phyloP scores from a whole-genome alignment of 92 coral and sea anemone species.

The Montipora capitata region DNA sequence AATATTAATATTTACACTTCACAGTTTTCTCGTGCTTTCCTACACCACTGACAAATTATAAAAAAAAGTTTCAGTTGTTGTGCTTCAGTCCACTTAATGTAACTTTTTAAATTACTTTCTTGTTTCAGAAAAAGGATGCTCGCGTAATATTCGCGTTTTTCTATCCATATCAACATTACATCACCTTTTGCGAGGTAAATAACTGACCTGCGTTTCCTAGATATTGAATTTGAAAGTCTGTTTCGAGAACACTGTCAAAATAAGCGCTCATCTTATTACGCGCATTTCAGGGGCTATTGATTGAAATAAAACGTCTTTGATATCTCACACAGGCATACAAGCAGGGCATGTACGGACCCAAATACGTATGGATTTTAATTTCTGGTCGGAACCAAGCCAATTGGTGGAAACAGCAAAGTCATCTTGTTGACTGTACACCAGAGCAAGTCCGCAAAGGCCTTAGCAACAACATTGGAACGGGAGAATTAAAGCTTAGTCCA shows the following conservation, averaged over 20 bases:
- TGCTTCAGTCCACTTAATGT: background rate
- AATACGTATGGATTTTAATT: constrained; percentile 82
- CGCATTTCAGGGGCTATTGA: no score
- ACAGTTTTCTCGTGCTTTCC: no score
- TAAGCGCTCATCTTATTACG: no score
- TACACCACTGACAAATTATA: no score
- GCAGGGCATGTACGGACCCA: constrained; percentile 80
- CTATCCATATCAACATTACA: constrained; percentile 74
- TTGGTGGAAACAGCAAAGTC: constrained; percentile 78
- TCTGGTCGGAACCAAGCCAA: constrained; percentile 80
- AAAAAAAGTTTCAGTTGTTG: background rate
- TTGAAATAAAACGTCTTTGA: no score
- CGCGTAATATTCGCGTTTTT: constrained; percentile 84
- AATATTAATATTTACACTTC: no score
- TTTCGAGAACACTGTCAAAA: no score
- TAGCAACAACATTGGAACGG: constrained; percentile 80
- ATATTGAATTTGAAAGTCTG: no score
- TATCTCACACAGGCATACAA: constrained; percentile 60
- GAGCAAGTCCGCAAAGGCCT: constrained; percentile 77
- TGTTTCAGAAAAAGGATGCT: constrained; percentile 76
- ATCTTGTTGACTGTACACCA: constrained; percentile 72
- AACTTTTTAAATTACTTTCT: background rate
- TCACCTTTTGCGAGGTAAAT: constrained; percentile 77
- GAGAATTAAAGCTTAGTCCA: constrained; percentile 77
- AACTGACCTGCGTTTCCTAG: no score